Base-by-base conservation (phyloP, 2,888 invertebrate genomes). In the Phragmatobia fuliginosa region DNA sequence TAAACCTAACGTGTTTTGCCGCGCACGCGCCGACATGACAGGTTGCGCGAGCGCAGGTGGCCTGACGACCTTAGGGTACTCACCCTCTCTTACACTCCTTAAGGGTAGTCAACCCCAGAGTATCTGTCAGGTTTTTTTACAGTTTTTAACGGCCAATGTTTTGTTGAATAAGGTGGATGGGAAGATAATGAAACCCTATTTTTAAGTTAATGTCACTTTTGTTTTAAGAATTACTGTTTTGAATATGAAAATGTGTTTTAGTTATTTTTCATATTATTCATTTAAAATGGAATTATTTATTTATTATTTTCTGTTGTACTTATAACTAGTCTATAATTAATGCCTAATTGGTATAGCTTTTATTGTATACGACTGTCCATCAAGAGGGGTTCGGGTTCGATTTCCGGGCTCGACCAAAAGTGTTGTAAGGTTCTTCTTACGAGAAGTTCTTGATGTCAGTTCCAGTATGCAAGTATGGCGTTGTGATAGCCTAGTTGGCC, bases 1-100 rank as follows among this genome's bases (percentile, higher is more conserved):
- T 49, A 3, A 18, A 67, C 31, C 32, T 66, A 71, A 66, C 45
- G 74, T 71, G 64, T 76, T 66, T 72, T 68, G 62, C 49, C 80
- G 87, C 91, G 88, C 92, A 90, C 88, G 93, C 89, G 88, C 92
- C 91, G 92, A 90, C 91, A 90, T 90, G 91, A 92, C 93, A 93
- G 92, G 93, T 92, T 78, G 80, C 63, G 59, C 70, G 18, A 49
- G 59, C 78, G 89, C 89, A 89, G 89, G 89, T 89, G 89, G 85
- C 84, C 74, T 85, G 88, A 89, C 84, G 87, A 90, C 89, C 89
- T 84, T 75, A 87, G 89, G 89, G 89, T 87, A 85, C 82, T 86
- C 83, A 85, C 88, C 90, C 89, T 81, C 79, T 74, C 83, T 10
- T 58, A 33, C 41, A 31, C 56, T 25, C 88, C 89, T 83, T 75